Conservation (phyloP, 23 tunicate species). For the Oikopleura vanhoeffeni region DNA sequence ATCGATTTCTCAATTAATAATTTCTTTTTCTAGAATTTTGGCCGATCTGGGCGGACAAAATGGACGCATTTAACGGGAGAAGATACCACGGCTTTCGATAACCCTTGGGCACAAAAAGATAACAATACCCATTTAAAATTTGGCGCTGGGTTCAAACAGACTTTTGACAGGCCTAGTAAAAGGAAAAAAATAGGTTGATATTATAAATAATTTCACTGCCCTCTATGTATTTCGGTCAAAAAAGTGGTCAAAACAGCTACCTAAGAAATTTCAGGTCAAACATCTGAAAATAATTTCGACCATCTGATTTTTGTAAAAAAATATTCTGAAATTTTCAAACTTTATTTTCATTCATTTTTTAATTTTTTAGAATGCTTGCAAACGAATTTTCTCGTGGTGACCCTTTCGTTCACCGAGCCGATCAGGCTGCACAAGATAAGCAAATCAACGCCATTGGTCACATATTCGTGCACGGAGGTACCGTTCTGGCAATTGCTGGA, state of each 20-base stretch:
- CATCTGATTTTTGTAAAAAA: no score
- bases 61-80: slow-evolving; percentile 90
- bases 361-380: neutral
- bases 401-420: neutral
- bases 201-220: neutral
- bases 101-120: slow-evolving; percentile 64
- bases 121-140: slow-evolving; percentile 27
- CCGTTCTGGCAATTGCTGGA: slow-evolving; percentile 75
- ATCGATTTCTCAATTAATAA: neutral
- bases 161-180: slow-evolving; percentile 42
- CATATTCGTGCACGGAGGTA: slow-evolving; percentile 89
- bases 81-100: slow-evolving; percentile 74
- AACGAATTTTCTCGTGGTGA: neutral
- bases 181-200: slow-evolving; percentile 16
- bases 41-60: slow-evolving; percentile 92
- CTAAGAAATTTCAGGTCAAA: no score
- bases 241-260: no score
- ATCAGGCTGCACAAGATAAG: neutral
- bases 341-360: neutral
- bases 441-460: neutral
- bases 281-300: no score
- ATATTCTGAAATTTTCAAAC: no score
- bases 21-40: slow-evolving; percentile 91
- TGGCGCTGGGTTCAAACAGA: slow-evolving; percentile 71
- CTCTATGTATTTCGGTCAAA: neutral